phyloP scores from a whole-genome alignment of 2,888 invertebrate species.

The Galeruca laticollis region DNA sequence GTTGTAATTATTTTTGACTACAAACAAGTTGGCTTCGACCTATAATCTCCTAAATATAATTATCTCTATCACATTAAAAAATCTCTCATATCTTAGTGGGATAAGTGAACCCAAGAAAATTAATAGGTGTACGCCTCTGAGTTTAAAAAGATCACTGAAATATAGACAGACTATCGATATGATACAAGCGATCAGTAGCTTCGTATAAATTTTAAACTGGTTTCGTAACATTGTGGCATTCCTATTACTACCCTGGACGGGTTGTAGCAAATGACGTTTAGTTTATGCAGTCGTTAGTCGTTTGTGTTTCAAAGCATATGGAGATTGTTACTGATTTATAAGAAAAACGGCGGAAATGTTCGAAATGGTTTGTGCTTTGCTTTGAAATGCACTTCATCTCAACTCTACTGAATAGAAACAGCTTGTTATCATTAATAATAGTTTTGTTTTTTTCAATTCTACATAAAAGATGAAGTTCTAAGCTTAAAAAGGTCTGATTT shows the following conservation, averaged over 20 bases:
- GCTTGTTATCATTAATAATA: constrained; percentile 2
- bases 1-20: no score
- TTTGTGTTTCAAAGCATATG: constrained; percentile 21
- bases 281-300: constrained; percentile 35
- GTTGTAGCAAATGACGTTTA: constrained; percentile 40
- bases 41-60: no score
- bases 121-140: constrained; percentile 12
- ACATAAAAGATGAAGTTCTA: background rate
- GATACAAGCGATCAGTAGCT: constrained; percentile 48
- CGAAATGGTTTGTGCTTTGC: constrained; percentile 1
- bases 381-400: constrained; percentile 4
- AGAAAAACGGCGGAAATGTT: constrained; percentile 9
- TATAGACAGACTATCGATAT: constrained; percentile 42
- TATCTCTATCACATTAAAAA: no score
- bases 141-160: constrained; percentile 19
- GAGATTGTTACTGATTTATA: constrained; percentile 10
- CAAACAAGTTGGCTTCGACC: no score
- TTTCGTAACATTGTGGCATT: constrained; percentile 47
- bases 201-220: constrained; percentile 52
- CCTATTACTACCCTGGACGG: constrained; percentile 39
- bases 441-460: background rate
- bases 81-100: no score
- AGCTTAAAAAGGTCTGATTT: background rate
- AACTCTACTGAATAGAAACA: background rate
- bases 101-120: background rate